These are phyloP conservation scores for Ceriagrion tenellum DNA, from an alignment of 2,888 invertebrate genomes.

Conservation along the genomic window DNA sequence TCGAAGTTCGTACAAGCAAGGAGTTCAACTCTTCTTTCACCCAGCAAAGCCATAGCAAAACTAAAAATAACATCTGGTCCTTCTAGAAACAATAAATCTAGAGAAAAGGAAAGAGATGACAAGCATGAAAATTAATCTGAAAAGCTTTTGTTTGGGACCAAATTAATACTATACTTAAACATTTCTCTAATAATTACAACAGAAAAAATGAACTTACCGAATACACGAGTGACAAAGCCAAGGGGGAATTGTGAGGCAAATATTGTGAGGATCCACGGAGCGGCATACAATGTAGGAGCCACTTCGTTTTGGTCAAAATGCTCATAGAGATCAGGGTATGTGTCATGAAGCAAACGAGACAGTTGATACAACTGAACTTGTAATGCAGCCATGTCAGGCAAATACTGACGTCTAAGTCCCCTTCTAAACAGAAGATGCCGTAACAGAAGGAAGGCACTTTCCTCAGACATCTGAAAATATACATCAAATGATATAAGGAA, in stretches of 20 bases:
- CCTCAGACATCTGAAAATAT: constrained; percentile 91
- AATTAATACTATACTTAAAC: background rate
- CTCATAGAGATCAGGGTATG: constrained; percentile 90
- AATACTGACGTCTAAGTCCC: constrained; percentile 92
- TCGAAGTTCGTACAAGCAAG: constrained; percentile 94
- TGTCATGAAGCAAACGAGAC: constrained; percentile 93
- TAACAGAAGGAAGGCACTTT: constrained; percentile 91
- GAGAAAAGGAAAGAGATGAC: constrained; percentile 73
- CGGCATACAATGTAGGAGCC: constrained; percentile 95
- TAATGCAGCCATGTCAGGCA: constrained; percentile 96
- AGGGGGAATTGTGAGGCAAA: constrained; percentile 98
- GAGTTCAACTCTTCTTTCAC: constrained; percentile 91
- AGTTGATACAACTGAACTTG: constrained; percentile 95
- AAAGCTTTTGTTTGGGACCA: background rate
- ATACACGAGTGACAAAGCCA: constrained; percentile 96
- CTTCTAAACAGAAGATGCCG: constrained; percentile 95
- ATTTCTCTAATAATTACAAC: background rate
- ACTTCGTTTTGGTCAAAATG: constrained; percentile 94
- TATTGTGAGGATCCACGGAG: constrained; percentile 97
- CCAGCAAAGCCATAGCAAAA: constrained; percentile 91
- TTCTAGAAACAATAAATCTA: constrained; percentile 94
- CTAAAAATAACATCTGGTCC: constrained; percentile 94
- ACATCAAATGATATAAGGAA: background rate
- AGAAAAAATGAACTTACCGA: constrained; percentile 82
- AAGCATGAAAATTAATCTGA: background rate